A percentile compares a stretch with the other conserved stretches of the same genome.
Evolutionary conservation across 2,113 vertebrate genomes (phyloP).

Genomic region (Vulpes ferrilata): DNA sequence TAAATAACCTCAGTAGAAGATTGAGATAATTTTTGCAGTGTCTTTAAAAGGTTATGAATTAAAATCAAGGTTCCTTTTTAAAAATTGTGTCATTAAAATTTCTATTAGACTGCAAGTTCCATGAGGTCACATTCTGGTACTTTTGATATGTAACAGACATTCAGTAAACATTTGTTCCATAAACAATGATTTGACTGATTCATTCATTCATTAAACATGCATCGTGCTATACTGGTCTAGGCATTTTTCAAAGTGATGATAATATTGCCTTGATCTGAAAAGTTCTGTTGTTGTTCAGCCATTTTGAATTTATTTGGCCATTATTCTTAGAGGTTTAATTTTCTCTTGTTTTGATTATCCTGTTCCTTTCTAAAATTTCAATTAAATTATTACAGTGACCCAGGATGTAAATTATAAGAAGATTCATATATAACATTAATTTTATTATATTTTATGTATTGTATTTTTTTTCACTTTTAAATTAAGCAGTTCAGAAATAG

Average conservation of each 20-base stretch:
- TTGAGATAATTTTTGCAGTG: neutral
- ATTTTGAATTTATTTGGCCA: slow-evolving; percentile 1
- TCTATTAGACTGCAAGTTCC: neutral
- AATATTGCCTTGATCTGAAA: slow-evolving; percentile 3
- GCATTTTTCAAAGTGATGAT: neutral
- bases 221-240: neutral
- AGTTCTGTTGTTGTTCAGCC: neutral
- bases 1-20: neutral
- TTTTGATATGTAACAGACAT: neutral
- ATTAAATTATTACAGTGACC: neutral
- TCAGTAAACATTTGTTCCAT: neutral
- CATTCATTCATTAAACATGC: neutral
- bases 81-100: neutral
- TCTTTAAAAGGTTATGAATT: neutral
- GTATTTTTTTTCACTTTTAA: slow-evolving; percentile 1
- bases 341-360: slow-evolving; percentile 9
- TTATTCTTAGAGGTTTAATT: slow-evolving; percentile 23
- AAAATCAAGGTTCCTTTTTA: neutral
- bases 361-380: slow-evolving; percentile 8
- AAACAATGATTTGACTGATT: neutral
- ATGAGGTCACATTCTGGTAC: neutral
- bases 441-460: neutral
- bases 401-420: neutral
- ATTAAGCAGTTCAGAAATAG: neutral
- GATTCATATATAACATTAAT: neutral